These are phyloP conservation scores for Leptodactylus fallax DNA, from an alignment of 2,797 vertebrate genomes.

Conservation along the genomic window DNA sequence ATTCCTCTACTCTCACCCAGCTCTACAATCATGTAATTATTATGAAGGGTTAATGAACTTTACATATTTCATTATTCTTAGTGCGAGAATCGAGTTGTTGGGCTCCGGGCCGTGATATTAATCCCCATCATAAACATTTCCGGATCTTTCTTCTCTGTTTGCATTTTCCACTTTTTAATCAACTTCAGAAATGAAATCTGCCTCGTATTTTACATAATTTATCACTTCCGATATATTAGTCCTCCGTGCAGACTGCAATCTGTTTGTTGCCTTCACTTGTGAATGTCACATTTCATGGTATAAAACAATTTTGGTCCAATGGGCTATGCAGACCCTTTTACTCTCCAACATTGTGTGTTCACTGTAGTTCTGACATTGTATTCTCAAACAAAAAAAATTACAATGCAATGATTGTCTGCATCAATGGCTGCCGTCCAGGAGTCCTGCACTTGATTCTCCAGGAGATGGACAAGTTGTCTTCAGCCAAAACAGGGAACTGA, in stretches of 20 bases:
- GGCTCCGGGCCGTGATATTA: background rate
- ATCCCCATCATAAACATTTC: background rate
- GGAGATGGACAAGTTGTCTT: background rate
- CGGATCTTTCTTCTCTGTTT: background rate
- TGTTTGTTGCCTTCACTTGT: background rate
- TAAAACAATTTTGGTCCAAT: background rate
- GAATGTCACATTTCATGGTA: background rate
- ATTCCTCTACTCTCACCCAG: background rate
- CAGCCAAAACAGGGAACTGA: background rate
- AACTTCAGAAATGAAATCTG: background rate
- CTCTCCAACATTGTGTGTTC: no score
- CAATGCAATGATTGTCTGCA: no score
- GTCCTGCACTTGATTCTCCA: background rate
- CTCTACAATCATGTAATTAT: background rate
- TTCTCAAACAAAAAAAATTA: no score
- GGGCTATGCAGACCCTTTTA: no score
- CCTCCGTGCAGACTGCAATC: no score
- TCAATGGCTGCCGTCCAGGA: no score
- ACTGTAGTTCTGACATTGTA: no score
- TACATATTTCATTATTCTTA: background rate
- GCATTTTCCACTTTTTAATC: background rate
- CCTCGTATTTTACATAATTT: background rate
- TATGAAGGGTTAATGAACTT: background rate
- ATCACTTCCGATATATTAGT: background rate
- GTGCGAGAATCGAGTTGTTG: background rate